Conservation (phyloP, 2,888 invertebrate species). For the Azorinus chamasolen region DNA sequence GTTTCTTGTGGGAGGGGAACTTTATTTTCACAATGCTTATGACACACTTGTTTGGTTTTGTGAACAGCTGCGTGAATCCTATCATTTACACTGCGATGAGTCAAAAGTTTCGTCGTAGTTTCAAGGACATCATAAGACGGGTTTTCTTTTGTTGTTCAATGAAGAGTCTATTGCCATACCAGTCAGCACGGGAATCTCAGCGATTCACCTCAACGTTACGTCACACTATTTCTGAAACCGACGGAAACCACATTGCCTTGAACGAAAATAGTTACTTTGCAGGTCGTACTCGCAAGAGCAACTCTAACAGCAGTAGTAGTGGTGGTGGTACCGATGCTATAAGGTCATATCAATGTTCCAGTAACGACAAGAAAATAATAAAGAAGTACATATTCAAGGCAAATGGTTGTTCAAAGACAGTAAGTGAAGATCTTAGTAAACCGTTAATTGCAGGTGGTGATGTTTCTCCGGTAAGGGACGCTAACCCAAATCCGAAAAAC, state of each 20-base stretch:
- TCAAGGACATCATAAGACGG: constrained; percentile 73
- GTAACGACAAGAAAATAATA: constrained; percentile 20
- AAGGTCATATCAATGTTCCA: constrained; percentile 2
- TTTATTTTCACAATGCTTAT: constrained; percentile 87
- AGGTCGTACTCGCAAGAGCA: constrained; percentile 3
- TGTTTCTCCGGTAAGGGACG: too few relatives aligned
- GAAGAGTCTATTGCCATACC: constrained; percentile 12
- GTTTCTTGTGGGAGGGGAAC: constrained; percentile 85
- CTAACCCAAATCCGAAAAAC: too few relatives aligned
- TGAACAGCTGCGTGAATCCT: constrained; percentile 87
- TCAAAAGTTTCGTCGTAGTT: constrained; percentile 85
- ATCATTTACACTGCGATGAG: constrained; percentile 87
- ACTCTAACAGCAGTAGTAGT: constrained; percentile 42
- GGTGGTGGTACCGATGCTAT: constrained; percentile 38
- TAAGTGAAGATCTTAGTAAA: too few relatives aligned
- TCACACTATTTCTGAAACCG: constrained; percentile 51
- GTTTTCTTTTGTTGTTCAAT: constrained; percentile 64
- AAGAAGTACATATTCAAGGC: constrained; percentile 47
- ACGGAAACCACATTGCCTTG: constrained; percentile 46
- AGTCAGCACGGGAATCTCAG: constrained; percentile 16
- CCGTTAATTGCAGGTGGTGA: too few relatives aligned
- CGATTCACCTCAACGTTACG: constrained; percentile 56
- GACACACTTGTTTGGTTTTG: constrained; percentile 86
- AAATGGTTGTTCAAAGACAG: too few relatives aligned
- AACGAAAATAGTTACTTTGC: constrained; percentile 29